Percentiles rank a stretch among this genome's conserved stretches.
These are phyloP conservation scores for Trachelipus rathkii DNA, from an alignment of 1,140 invertebrate species.

Conservation along the genomic window DNA sequence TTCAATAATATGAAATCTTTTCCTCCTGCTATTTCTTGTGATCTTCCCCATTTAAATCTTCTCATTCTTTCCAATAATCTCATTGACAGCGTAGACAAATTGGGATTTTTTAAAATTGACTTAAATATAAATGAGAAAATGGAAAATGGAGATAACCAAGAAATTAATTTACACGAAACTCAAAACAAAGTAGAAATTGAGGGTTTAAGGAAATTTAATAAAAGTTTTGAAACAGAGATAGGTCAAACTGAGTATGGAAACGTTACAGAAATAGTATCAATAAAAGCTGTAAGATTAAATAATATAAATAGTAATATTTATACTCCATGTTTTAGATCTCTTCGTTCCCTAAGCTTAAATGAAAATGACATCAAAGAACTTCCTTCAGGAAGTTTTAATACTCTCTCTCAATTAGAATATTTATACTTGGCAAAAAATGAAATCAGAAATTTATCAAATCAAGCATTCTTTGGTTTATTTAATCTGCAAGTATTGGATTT, in stretches of 20 bases:
- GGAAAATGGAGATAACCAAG: not conserved
- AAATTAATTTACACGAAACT: not conserved
- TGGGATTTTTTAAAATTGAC: not conserved
- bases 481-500: not conserved
- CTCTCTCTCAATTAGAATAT: not conserved
- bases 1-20: not conserved
- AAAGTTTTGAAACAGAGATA: not conserved
- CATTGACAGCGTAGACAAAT: not conserved
- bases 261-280: not conserved
- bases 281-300: not conserved
- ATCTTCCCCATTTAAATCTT: not conserved
- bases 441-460: not conserved
- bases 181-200: not conserved
- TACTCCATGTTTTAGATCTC: not conserved
- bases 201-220: not conserved
- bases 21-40: not conserved
- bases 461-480: not conserved
- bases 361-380: not conserved
- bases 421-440: not conserved
- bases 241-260: not conserved
- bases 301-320: not conserved
- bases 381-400: not conserved
- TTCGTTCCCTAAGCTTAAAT: not conserved
- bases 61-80: not conserved
- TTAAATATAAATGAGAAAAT: not conserved